phyloP scores from a whole-genome alignment of 2,888 invertebrate species.

The Cordylochernes scorpioides region DNA sequence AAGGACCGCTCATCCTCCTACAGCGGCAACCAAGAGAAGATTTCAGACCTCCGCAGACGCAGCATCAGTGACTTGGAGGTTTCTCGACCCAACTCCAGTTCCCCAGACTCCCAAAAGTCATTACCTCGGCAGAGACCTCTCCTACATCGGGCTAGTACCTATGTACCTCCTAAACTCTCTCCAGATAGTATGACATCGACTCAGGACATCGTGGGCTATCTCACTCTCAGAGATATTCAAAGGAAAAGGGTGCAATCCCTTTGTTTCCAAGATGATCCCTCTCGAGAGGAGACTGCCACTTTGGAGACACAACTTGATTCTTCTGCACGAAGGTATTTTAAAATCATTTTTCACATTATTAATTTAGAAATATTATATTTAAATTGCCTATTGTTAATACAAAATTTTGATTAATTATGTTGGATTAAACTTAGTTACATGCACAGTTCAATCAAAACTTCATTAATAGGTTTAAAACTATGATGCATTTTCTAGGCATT shows the following conservation, averaged over 20 bases:
- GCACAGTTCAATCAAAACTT: too few species aligned
- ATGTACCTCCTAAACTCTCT: slow-evolving; percentile 6
- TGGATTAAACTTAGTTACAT: too few species aligned
- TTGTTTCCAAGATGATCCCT: slow-evolving; percentile 12
- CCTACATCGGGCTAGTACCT: slow-evolving; percentile 19
- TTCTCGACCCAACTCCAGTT: slow-evolving; percentile 27
- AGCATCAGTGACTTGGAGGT: slow-evolving; percentile 13
- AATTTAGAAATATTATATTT: too few species aligned
- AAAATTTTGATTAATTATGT: too few species aligned
- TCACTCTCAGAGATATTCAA: slow-evolving; percentile 20
- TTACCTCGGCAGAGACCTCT: slow-evolving; percentile 5
- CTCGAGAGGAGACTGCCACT: slow-evolving; percentile 4
- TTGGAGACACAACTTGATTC: too few species aligned
- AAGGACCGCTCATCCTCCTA: slow-evolving; percentile 3
- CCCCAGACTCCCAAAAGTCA: slow-evolving; percentile 35
- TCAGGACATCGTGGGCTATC: slow-evolving; percentile 22
- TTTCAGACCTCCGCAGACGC: slow-evolving; percentile 5
- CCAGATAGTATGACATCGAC: slow-evolving; percentile 17
- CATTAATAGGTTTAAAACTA: too few species aligned
- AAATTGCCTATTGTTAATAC: too few species aligned
- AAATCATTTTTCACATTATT: too few species aligned
- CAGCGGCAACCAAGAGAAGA: slow-evolving; percentile 1
- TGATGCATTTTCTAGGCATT: too few species aligned
- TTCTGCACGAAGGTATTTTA: too few species aligned
- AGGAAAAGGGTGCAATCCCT: slow-evolving; percentile 16